Base-by-base conservation (phyloP, 1,140 invertebrate genomes). In the Chlorops oryzae region DNA sequence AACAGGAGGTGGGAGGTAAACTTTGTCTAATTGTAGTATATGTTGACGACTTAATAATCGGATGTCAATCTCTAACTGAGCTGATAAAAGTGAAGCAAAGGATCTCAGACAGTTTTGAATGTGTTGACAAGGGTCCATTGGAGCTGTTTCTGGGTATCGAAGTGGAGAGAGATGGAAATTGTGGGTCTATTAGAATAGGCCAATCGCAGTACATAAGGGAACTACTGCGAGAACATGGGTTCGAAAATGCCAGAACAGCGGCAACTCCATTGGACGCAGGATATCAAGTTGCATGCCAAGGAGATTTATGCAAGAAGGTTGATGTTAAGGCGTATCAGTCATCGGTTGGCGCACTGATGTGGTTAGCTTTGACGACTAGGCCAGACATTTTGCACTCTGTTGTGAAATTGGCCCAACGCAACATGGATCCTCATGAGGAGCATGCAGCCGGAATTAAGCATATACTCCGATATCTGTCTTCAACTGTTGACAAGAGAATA, bases 391-490 rank as follows among this genome's bases (percentile, higher is more conserved):
- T n/a, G n/a, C n/a, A n/a, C n/a, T n/a, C n/a, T n/a, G n/a, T n/a
- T 7, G 7, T 32, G 28, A 32, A 9, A n/a, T 32, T 7, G 28
- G 28, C 28, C 7, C 28, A 32, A 32, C 7, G 28, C 7, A 32
- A 32, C 28, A 32, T 9, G 7, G n/a, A 32, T n/a, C 28, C 28
- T 9, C 28, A 32, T 32, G n/a, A 32, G 7, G 28, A 32, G n/a
- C 28, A 32, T 32, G 7, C n/a, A 7, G 28, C 28, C n/a, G n/a
- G n/a, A n/a, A n/a, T n/a, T n/a, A n/a, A n/a, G n/a, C n/a, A n/a
- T n/a, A n/a, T n/a, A n/a, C 7, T 48, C 34, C 24, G 23, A 37
- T 48, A 48, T 48, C 20, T 48, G 5, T 6, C 7, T 21, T 5
- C 9, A 5, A 42, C 40, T 5, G 13, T 21, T 10, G 17, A 42